Evolutionary conservation across 2,888 invertebrate genomes (phyloP), one percentile per base, ranked within the genome.

Genomic region (Caenorhabditis zanzibari): DNA sequence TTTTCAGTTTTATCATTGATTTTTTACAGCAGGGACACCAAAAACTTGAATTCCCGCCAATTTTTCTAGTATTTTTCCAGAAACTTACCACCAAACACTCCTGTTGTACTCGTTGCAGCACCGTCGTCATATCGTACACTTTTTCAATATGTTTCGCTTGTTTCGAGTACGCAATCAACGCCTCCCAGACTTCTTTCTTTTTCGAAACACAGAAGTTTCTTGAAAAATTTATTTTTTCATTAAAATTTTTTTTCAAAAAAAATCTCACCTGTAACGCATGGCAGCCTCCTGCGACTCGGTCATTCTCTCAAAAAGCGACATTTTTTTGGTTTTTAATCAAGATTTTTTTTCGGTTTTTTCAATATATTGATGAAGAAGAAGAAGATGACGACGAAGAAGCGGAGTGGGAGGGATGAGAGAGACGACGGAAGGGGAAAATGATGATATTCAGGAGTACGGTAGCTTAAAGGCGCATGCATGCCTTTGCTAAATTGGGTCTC

Each of bases 41-140:
- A 32, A 32, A 32, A 32, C 7, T 32, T 12, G 14, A 12, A 44
- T 9, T 44, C 44, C 44, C 24, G 19, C 52, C 49, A 6, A 49
- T 14, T 49, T 49, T 49, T 49, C n/a, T 19, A 5, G 1, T 24
- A 52, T 52, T 52, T 52, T 52, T 26, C 16, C 5, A 61, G 4
- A 32, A 32, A 32, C 76, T 56, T 1, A 76, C 76, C 77, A 69
- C 26, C 16, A 69, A 22, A n/a, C 49, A 22, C 16, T 77, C 77
- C 16, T 77, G 77, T 24, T 77, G 61, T 1, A 77, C 77, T 32
- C 59, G 32, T n/a, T 77, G 77, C 69, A 77, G 26, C 32, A 61
- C 52, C 28, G 77, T 77, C 61, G 77, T 71, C 71, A 77, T 68
- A 54, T 77, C 77, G 49, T 77, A 77, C 28, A 77, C 77, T 63